Base-by-base conservation (phyloP, 2,113 vertebrate species). In the Sigmodon hispidus region DNA sequence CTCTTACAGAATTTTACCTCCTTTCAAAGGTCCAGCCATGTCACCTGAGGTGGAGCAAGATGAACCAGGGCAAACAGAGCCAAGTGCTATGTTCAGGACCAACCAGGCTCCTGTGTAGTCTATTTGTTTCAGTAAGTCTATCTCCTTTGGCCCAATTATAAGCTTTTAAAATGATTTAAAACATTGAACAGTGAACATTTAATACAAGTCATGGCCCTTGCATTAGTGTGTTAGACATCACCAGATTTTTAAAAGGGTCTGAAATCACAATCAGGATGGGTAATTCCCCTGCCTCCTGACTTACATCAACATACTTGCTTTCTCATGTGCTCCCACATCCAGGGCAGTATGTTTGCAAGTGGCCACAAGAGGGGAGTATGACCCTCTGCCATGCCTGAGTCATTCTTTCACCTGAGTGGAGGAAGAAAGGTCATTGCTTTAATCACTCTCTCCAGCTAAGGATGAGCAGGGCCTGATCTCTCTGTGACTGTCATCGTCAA, bases 361-460 rank as follows among this genome's bases (percentile, higher is more conserved):
- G 93, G 93, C 96, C 97, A 97, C 97, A 88, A 97, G 97, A 96
- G 97, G 97, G 97, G 77, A 89, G 88, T 94, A 24, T 94, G 96
- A 93, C 52, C 96, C 84, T 16, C 1, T 7, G 50, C 73, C 84
- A 9, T 45, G 57, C 52, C 57, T 10, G 57, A 45, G 16, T 57
- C 43, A 36, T 45, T 31, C 21, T 45, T 69, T 61, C 6, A 63
- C n/a, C 40, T 65, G 88, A 91, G 52, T 22, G 45, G 21, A 3
- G 11, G 48, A 31, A 34, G 52, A 50, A 87, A 24, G 11, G 63
- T 70, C 73, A 70, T 12, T 7, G 76, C 24, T 73, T 52, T 19
- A 11, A 89, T 31, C 55, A 40, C 22, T 48, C 22, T 48, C 12
- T 72, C 55, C 24, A 61, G 79, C 17, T 36, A 45, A 75, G 70